Percentiles rank a stretch among this genome's conserved stretches.
Conservation (phyloP, 2,888 invertebrate species). For the Mellilla xanthometata region DNA sequence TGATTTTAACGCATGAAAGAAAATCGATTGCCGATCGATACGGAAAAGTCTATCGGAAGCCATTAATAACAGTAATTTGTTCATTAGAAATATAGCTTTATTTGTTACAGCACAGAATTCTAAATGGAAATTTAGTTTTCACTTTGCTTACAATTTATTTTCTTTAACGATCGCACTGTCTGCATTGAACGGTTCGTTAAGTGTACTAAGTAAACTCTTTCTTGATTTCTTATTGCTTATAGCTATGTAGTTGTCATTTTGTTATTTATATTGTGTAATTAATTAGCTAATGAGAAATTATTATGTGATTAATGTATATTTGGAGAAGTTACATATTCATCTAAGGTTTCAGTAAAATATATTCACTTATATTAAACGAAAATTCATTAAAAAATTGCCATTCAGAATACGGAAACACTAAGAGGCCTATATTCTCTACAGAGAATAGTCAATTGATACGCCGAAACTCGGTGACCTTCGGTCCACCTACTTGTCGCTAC, state of each 20-base stretch:
- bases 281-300: too few species aligned
- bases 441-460: neutral
- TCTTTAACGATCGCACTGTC: constrained; percentile 24
- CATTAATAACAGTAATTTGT: constrained; percentile 22
- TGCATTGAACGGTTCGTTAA: constrained; percentile 29
- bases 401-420: too few species aligned
- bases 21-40: constrained; percentile 53
- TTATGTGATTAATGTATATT: too few species aligned
- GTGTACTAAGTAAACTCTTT: constrained; percentile 29
- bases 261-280: neutral
- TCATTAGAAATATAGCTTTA: constrained; percentile 16
- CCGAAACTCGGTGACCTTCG: constrained; percentile 61
- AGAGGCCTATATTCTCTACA: too few species aligned
- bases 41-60: constrained; percentile 49
- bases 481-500: constrained; percentile 60
- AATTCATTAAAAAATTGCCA: too few species aligned
- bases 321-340: too few species aligned
- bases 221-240: constrained; percentile 30
- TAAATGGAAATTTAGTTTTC: constrained; percentile 8
- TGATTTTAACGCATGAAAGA: constrained; percentile 58
- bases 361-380: too few species aligned
- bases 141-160: constrained; percentile 20
- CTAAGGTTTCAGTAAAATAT: too few species aligned
- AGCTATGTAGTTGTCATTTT: neutral
- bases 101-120: constrained; percentile 1